Percentiles rank a stretch among this genome's conserved stretches.
These are phyloP conservation scores for Habropoda laboriosa DNA, from an alignment of 1,140 invertebrate genomes.

Conservation along the genomic window DNA sequence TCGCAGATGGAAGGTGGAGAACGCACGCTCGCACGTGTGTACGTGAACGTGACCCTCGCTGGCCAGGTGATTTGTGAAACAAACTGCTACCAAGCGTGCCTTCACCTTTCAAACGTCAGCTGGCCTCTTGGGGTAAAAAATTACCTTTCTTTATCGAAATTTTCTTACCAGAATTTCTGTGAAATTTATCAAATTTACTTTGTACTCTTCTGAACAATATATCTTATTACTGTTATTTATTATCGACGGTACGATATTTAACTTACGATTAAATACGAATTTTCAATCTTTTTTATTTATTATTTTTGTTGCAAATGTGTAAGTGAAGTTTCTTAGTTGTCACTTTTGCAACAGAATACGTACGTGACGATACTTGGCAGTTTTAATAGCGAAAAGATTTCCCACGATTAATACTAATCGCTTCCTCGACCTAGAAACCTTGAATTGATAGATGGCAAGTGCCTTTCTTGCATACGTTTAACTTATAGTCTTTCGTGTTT, in stretches of 20 bases:
- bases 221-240: not conserved
- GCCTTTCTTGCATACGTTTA: not conserved
- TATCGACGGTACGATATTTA: no score
- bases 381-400: not conserved
- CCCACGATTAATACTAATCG: not conserved
- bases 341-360: constrained; percentile 3
- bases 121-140: not conserved
- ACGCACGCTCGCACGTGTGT: constrained; percentile 20
- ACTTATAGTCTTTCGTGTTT: not conserved
- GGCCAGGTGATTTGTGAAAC: constrained; percentile 44
- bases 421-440: constrained; percentile 16
- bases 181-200: not conserved
- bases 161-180: not conserved
- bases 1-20: constrained; percentile 38
- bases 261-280: no score
- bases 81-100: constrained; percentile 34
- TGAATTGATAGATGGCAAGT: not conserved
- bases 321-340: not conserved
- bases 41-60: constrained; percentile 39
- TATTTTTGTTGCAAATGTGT: no score
- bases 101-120: not conserved
- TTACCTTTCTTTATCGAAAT: not conserved
- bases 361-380: not conserved
- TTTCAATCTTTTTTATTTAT: not conserved
- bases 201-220: not conserved